Base-by-base conservation (phyloP, 2,888 invertebrate genomes). In the Steromphala cineraria region DNA sequence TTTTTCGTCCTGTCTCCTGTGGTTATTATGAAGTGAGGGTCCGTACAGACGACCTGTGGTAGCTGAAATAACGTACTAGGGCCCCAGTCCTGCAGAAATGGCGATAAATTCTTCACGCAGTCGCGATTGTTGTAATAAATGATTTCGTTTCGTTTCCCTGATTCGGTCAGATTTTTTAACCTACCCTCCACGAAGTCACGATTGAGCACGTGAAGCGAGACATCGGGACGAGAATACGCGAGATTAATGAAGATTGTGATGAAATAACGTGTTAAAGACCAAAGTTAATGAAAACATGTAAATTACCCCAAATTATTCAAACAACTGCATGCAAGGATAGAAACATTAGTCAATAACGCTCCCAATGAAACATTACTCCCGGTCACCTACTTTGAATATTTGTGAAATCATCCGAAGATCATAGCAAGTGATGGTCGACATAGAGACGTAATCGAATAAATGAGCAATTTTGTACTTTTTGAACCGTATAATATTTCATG, bases 91-190 rank as follows among this genome's bases (percentile, higher is more conserved):
- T 46, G 46, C 31, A 19, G 31, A 40, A 40, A 71, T 36, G 71
- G 71, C 71, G 40, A 71, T 71, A 40, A 71, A 71, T 71, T 71
- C 36, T 36, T 40, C 71, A 71, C 71, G 71, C 71, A 71, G 71
- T 31, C 40, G 71, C 40, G 36, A 36, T 71, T 71, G 71, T 36
- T 40, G 36, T 31, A 71, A 71, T 36, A 36, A 71, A 71, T 36
- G 31, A 71, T 31, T 71, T 71, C 40, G 71, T n/a, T 71, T 71
- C 71, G 19, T n/a, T 71, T 31, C 71, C 36, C 19, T 28, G 71
- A 71, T 19, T 36, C 71, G 71, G 71, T 31, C 71, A 40, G 40
- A 36, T 40, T 31, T 71, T 71, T 71, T 71, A 71, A 71, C 71
- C 71, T 71, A 71, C 40, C 36, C 71, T 36, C 71, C 19, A 36